These are phyloP conservation scores for Oxycera nigricornis DNA, from an alignment of 2,888 invertebrate species.

Conservation along the genomic window DNA sequence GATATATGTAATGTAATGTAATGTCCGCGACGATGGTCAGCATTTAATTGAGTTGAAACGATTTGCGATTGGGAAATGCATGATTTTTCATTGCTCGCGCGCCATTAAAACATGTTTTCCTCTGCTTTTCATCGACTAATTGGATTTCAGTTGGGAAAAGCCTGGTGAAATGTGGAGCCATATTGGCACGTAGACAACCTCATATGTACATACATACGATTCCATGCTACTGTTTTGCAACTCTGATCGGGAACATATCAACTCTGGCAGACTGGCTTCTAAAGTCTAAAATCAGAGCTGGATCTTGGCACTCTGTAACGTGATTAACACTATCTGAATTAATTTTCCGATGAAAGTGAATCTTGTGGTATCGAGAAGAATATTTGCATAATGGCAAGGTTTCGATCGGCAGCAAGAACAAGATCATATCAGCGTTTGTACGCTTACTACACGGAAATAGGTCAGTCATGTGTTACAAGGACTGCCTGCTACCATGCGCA, in stretches of 20 bases:
- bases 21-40: not conserved
- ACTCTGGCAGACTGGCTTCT: too few relatives aligned
- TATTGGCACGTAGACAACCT: constrained; percentile 1
- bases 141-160: not conserved
- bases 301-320: not conserved
- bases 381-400: constrained; percentile 25
- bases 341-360: not conserved
- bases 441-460: constrained; percentile 17
- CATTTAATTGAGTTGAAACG: not conserved
- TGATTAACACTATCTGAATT: not conserved
- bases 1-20: too few relatives aligned
- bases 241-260: too few relatives aligned
- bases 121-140: not conserved
- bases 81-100: not conserved
- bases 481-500: not conserved
- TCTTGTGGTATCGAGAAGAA: not conserved
- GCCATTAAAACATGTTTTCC: constrained; percentile 11
- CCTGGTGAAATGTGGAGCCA: not conserved
- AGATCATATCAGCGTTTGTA: not conserved
- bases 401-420: not conserved
- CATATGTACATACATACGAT: too few relatives aligned
- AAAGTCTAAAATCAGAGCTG: not conserved
- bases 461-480: constrained; percentile 26
- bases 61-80: constrained; percentile 11
- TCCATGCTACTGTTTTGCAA: too few relatives aligned